Evolutionary conservation across 2,797 vertebrate genomes (phyloP).

Genomic region (Mus minutoides): DNA sequence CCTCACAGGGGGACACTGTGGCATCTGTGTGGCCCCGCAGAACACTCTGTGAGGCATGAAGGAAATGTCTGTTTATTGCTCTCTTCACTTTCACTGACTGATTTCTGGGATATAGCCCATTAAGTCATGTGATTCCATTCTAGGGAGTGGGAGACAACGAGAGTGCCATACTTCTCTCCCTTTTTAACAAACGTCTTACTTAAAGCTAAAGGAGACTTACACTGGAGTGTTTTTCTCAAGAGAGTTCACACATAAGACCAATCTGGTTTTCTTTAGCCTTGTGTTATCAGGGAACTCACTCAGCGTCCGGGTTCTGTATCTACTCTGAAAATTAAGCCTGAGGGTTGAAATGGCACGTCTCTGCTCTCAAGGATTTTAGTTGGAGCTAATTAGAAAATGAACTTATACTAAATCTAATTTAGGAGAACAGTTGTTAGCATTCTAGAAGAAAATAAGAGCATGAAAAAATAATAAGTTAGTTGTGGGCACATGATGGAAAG

Average conservation of each 20-base stretch:
- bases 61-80: conserved; percentile 53
- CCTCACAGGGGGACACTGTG: background rate
- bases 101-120: conserved; percentile 52
- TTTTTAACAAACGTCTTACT: conserved; percentile 54
- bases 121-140: conserved; percentile 58
- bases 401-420: conserved; percentile 46
- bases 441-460: conserved; percentile 9
- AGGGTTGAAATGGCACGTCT: conserved; percentile 17
- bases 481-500: background rate
- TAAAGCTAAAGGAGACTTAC: conserved; percentile 73
- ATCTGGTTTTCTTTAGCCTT: conserved; percentile 41
- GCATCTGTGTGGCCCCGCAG: conserved; percentile 50
- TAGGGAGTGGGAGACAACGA: conserved; percentile 33
- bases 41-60: conserved; percentile 49
- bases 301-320: background rate
- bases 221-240: conserved; percentile 48
- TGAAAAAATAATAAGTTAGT: background rate
- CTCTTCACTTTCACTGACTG: background rate
- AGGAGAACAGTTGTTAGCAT: conserved; percentile 1
- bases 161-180: conserved; percentile 31
- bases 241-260: conserved; percentile 36
- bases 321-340: conserved; percentile 9
- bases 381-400: conserved; percentile 56
- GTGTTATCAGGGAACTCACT: background rate
- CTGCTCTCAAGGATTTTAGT: conserved; percentile 36